Evolutionary conservation across 2,888 invertebrate species (phyloP), one percentile per base, ranked within the genome.

Genomic region (Tuberolachnus salignus): DNA sequence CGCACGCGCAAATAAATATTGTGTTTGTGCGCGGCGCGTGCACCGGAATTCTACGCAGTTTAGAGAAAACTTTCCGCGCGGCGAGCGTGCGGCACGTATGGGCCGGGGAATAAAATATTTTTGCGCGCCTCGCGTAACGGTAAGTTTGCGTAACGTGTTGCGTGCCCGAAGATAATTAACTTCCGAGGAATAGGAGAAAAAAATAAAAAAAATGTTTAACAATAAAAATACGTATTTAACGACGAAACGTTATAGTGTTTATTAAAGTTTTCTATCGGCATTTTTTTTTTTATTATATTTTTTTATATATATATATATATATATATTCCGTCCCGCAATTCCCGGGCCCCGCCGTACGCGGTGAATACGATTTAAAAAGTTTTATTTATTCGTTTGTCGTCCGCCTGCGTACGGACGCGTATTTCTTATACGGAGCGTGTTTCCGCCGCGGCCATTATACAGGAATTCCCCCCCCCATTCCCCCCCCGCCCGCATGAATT

Each of bases 111-210:
- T 16, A 9, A 9, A 34, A 10, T 23, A n/a, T 51, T 49, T 71
- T 46, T 0, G 13, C 46, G 44, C 44, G 19, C 8, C 4, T 49
- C 46, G 19, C 16, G 34, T 49, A 46, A 6, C 34, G 11, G 23
- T 14, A 26, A 34, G 46, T 72, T 51, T 13, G 51, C 51, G 46
- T 51, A 73, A 63, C 44, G 53, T n/a, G 64, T 64, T n/a, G 73
- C 64, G n/a, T 74, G 73, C 44, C 53, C 53, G 23, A 14, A 21
- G n/a, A 16, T 53, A 74, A 64, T 74, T 64, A 74, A 74, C 73
- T 42, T 64, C 73, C 44, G 34, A 13, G 57, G 55, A 44, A 42
- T 34, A 64, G 23, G 26, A 21, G n/a, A 8, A 34, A 42, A 55
- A 26, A 34, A 55, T 3, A 72, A 42, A 10, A 57, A 71, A 14